Percentiles rank a stretch among this genome's conserved stretches.
phyloP scores from a whole-genome alignment of 2,113 vertebrate genomes.

The Cebus imitator region DNA sequence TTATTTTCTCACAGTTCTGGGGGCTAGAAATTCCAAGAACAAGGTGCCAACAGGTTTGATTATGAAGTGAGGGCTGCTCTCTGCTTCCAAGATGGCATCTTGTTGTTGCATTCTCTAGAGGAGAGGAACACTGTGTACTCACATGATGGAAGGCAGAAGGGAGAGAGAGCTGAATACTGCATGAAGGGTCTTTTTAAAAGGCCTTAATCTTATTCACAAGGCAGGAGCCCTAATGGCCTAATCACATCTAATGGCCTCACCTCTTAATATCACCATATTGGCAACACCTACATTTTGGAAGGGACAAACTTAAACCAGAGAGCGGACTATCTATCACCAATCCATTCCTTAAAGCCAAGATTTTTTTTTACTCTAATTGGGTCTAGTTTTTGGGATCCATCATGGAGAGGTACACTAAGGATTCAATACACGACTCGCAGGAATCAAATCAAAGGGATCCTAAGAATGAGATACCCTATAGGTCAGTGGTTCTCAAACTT shows the following conservation, averaged over 20 bases:
- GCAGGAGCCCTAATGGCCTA: not conserved
- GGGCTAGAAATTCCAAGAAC: not conserved
- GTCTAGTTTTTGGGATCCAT: slow-evolving; percentile 14
- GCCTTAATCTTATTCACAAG: not conserved
- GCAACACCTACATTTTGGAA: not conserved
- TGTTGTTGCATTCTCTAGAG: not conserved
- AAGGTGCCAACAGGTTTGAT: not conserved
- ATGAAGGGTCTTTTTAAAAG: not conserved
- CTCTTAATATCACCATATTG: not conserved
- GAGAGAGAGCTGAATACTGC: not conserved
- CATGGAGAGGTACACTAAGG: not conserved
- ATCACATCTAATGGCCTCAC: not conserved
- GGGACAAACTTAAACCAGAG: not conserved
- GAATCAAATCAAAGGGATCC: slow-evolving; percentile 26
- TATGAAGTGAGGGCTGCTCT: not conserved
- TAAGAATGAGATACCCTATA: slow-evolving; percentile 3
- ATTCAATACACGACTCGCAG: not conserved
- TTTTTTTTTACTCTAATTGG: not conserved
- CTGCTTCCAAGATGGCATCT: not conserved
- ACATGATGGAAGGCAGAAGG: not conserved
- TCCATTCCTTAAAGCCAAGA: not conserved
- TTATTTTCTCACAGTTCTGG: not conserved
- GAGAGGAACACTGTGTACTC: not conserved
- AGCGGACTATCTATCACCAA: not conserved
- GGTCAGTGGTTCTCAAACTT: not conserved